phyloP scores from a whole-genome alignment of 2,888 invertebrate species.

The Drosophila macrospina region DNA sequence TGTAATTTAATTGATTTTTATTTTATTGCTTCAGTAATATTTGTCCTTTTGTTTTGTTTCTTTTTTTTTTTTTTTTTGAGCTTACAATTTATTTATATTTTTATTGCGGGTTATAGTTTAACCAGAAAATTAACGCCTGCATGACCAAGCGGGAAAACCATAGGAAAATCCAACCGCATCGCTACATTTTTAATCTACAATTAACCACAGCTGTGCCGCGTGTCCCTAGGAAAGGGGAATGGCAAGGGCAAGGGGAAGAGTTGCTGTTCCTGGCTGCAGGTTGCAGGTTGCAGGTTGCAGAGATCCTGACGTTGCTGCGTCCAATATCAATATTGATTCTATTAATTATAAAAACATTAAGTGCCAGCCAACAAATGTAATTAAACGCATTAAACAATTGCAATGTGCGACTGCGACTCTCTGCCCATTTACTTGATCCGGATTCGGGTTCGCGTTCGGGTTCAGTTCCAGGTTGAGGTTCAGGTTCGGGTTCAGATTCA shows the following conservation, averaged over 20 bases:
- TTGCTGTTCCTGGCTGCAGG: neutral
- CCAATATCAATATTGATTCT: slow-evolving; percentile 82
- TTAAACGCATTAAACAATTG: slow-evolving; percentile 82
- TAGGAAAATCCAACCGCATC: slow-evolving; percentile 62
- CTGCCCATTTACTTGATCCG: slow-evolving; percentile 1
- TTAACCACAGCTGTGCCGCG: slow-evolving; percentile 77
- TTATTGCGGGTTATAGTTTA: slow-evolving; percentile 62
- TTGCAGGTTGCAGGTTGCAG: neutral
- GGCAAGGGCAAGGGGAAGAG: no score
- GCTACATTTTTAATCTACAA: slow-evolving; percentile 83
- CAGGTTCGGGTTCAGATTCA: neutral
- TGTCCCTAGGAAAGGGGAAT: neutral
- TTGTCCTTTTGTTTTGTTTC: neutral
- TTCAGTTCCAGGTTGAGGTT: slow-evolving; percentile 16
- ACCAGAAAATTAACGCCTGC: slow-evolving; percentile 84
- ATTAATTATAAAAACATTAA: slow-evolving; percentile 84
- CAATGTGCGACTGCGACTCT: slow-evolving; percentile 43
- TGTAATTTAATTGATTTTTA: slow-evolving; percentile 22
- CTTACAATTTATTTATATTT: slow-evolving; percentile 31
- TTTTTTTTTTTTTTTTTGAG: slow-evolving; percentile 2
- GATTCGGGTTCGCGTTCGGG: slow-evolving; percentile 6
- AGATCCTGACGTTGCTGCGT: slow-evolving; percentile 7
- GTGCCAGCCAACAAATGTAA: slow-evolving; percentile 80
- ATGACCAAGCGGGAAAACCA: slow-evolving; percentile 58
- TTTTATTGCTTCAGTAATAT: slow-evolving; percentile 6